Percentiles rank a stretch among this genome's conserved stretches.
Evolutionary conservation across 2,888 invertebrate species (phyloP).

Genomic region (Agonopterix heracliana): DNA sequence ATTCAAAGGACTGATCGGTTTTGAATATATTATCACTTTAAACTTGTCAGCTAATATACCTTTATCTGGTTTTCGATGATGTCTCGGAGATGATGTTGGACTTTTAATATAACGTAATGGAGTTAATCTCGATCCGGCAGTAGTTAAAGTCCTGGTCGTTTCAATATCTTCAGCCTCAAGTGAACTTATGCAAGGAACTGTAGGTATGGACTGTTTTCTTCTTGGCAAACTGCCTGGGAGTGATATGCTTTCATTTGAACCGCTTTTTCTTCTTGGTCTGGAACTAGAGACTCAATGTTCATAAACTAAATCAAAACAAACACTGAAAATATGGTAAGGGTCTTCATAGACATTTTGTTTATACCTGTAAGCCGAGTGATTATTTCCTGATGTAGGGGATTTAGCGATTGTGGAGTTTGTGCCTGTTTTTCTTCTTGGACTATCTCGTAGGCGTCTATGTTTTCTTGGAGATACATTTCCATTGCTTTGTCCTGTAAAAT

Average conservation of each 20-base stretch:
- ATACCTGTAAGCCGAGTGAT: constrained; percentile 64
- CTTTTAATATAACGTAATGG: constrained; percentile 64
- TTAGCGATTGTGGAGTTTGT: constrained; percentile 69
- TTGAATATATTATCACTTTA: too few relatives aligned
- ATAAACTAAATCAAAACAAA: background rate
- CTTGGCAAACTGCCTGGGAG: constrained; percentile 79
- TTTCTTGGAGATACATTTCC: constrained; percentile 76
- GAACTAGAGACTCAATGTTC: constrained; percentile 15
- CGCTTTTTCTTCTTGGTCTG: constrained; percentile 67
- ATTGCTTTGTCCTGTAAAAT: constrained; percentile 47
- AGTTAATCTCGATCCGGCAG: constrained; percentile 64
- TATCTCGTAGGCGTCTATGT: constrained; percentile 78
- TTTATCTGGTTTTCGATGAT: constrained; percentile 62
- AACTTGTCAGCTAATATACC: constrained; percentile 23
- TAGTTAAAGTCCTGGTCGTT: constrained; percentile 65
- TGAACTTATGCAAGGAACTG: constrained; percentile 64
- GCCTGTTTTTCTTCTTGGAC: constrained; percentile 79
- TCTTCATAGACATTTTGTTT: background rate
- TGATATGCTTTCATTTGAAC: constrained; percentile 79
- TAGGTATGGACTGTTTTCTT: constrained; percentile 75
- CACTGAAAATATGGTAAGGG: background rate
- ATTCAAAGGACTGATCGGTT: too few relatives aligned
- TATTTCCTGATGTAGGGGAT: constrained; percentile 66
- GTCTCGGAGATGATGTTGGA: constrained; percentile 72
- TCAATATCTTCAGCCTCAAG: constrained; percentile 71